These are phyloP conservation scores for Equus quagga DNA, from an alignment of 2,113 vertebrate species.

Conservation along the genomic window DNA sequence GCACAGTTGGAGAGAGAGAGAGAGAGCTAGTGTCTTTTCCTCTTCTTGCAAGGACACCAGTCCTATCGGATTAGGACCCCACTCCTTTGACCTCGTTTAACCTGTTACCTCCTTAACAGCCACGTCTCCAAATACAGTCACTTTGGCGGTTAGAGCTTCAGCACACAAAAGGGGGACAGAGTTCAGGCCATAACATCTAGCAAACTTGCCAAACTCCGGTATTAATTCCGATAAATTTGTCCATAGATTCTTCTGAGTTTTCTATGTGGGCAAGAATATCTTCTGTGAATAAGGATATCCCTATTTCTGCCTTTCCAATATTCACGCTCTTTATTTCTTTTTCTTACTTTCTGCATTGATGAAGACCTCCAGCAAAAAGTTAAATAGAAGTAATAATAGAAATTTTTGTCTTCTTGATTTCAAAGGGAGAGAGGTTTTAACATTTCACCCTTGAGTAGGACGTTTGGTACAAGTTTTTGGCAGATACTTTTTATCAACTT, in stretches of 20 bases:
- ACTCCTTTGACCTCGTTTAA: background rate
- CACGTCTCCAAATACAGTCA: background rate
- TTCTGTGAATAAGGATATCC: background rate
- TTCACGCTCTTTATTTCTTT: background rate
- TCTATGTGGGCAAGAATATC: background rate
- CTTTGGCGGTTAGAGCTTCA: background rate
- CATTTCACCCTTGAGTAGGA: background rate
- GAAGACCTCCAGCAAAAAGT: background rate
- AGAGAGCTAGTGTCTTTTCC: background rate
- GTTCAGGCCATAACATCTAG: background rate
- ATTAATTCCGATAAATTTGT: background rate
- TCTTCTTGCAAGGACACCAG: background rate
- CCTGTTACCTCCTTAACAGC: background rate
- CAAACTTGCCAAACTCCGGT: background rate
- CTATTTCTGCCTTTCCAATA: background rate
- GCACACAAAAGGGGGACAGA: fast-evolving
- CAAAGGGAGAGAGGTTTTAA: background rate
- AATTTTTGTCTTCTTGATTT: background rate
- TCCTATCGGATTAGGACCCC: background rate
- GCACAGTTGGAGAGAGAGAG: background rate
- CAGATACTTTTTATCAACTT: background rate
- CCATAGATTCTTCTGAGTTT: background rate
- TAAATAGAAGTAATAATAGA: background rate
- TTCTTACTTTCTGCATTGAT: background rate
- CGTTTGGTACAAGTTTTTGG: background rate